Conservation (phyloP, 2,797 vertebrate species). For the Hypotaenidia okinawae region DNA sequence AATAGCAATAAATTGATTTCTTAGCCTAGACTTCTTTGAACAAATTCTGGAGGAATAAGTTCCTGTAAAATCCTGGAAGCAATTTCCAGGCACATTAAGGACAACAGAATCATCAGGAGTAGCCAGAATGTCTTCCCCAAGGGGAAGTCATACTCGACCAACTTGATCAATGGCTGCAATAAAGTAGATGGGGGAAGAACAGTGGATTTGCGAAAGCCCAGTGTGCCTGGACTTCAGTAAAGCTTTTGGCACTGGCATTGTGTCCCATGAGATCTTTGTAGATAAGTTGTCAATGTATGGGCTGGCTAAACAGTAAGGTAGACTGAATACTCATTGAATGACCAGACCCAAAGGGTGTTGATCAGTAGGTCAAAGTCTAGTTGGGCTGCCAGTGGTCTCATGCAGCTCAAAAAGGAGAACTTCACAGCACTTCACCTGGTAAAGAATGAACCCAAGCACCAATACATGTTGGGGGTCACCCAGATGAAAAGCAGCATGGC, state of each 20-base stretch:
- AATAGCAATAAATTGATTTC: not conserved
- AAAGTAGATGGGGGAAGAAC: not conserved
- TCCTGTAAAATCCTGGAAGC: not conserved
- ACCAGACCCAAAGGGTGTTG: not conserved
- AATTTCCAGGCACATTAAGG: not conserved
- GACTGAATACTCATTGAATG: not conserved
- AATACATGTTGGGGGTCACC: fast-evolving
- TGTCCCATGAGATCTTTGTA: not conserved
- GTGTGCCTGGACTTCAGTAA: not conserved
- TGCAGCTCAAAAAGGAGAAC: not conserved
- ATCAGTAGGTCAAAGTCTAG: too few relatives aligned
- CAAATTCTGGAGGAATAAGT: not conserved
- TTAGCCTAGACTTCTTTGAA: not conserved
- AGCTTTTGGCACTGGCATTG: not conserved
- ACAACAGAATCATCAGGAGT: not conserved
- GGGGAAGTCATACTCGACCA: not conserved
- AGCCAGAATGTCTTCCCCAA: not conserved
- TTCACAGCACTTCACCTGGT: not conserved
- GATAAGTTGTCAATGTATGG: not conserved
- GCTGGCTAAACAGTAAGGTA: not conserved
- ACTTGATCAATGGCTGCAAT: not conserved
- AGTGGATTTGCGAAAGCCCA: not conserved
- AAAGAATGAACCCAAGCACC: not conserved
- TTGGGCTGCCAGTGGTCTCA: not conserved
- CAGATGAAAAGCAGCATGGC: not conserved